Base-by-base conservation (phyloP, 2,797 vertebrate genomes). In the Coranthus polyacanthus region DNA sequence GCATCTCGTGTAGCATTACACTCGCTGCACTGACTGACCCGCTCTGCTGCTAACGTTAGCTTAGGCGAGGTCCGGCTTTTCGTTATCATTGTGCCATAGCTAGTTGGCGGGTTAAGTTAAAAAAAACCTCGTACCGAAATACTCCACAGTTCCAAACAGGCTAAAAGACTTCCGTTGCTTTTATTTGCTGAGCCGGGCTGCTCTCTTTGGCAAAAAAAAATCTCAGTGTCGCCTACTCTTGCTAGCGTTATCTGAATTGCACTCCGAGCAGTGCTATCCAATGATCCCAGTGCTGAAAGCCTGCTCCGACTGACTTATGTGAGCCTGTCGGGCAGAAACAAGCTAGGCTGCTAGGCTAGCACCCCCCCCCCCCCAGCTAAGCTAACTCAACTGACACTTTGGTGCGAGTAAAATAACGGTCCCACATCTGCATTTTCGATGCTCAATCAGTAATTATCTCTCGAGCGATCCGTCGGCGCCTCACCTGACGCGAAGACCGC, bases 61-160 rank as follows among this genome's bases (percentile, higher is more conserved):
- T 72, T 75, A 91, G 91, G 88, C 90, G 90, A 92, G 89, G 87
- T 91, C 82, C 79, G 72, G 62, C 65, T 81, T 67, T 85, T 63
- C 75, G 78, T 83, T 82, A 87, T 77, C 75, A 43, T 51, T 75
- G 44, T 75, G 66, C 36, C 20, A 4, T 17, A 26, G 68, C 59
- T 64, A 29, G 39, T 68, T 72, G 37, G 45, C 15, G 38, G 45
- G 58, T 15, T 34, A 39, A 53, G 64, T 50, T n/a, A n/a, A n/a
- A n/a, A n/a, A 42, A 55, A 39, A 29, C 29, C 12, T 24, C 2
- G 5, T 22, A 29, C 20, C 1, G 8, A 34, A 32, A 74, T 20
- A 26, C 39, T 54, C 29, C 2, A 45, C 29, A 18, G 16, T 37
- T 21, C n/a, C 12, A 24, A 17, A 3, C n/a, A 18, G 17, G 2